A percentile compares a stretch with the other conserved stretches of the same genome.
Evolutionary conservation across 2,113 vertebrate genomes (phyloP).

Genomic region (Vimba vimba): DNA sequence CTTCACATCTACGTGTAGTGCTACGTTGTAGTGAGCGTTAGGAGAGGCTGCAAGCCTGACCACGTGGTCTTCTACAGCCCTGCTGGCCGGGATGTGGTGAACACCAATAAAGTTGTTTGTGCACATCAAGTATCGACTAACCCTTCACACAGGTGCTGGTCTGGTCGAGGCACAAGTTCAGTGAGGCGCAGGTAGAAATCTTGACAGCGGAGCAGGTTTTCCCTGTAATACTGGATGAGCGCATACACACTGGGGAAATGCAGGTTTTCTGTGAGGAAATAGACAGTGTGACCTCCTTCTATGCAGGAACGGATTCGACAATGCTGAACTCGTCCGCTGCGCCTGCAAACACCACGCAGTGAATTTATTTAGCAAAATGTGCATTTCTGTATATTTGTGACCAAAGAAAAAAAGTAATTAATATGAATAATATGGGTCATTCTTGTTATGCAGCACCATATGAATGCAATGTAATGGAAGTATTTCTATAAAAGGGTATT

Average conservation of each 20-base stretch:
- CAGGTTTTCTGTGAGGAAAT: constrained; percentile 90
- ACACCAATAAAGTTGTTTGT: background rate
- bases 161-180: constrained; percentile 85
- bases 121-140: constrained; percentile 66
- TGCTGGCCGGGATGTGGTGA: background rate
- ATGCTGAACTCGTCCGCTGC: constrained; percentile 90
- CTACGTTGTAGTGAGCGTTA: background rate
- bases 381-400: background rate
- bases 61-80: constrained; percentile 2
- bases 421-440: background rate
- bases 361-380: background rate
- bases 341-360: constrained; percentile 73
- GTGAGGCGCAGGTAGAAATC: constrained; percentile 94
- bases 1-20: background rate
- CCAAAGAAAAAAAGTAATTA: background rate
- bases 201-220: constrained; percentile 85
- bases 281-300: constrained; percentile 78
- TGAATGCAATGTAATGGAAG: background rate
- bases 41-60: background rate
- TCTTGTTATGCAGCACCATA: background rate
- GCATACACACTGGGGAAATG: constrained; percentile 86
- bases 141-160: constrained; percentile 85
- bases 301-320: constrained; percentile 86
- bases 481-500: background rate
- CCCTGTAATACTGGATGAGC: constrained; percentile 92